Percentiles rank a stretch among this genome's conserved stretches.
These are phyloP conservation scores for Halcyon chelicuti DNA, from an alignment of 2,797 vertebrate species.

Conservation along the genomic window DNA sequence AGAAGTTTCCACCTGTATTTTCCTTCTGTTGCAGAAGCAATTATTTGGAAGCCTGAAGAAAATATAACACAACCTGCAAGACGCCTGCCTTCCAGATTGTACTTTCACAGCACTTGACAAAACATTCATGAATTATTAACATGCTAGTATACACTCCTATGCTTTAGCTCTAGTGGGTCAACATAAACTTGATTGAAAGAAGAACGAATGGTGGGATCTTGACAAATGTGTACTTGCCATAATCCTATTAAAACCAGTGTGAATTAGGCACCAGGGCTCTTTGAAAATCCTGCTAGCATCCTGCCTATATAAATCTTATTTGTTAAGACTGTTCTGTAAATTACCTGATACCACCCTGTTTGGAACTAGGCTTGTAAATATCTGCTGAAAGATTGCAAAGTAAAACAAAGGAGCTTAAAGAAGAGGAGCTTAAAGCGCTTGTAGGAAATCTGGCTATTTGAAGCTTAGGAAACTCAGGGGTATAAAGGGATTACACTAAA, in stretches of 20 bases:
- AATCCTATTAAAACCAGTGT: neutral
- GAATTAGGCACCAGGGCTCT: conserved; percentile 1
- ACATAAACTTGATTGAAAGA: neutral
- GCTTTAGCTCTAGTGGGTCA: neutral
- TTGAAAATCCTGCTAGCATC: conserved; percentile 6
- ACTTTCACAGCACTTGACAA: neutral
- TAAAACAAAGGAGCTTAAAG: neutral
- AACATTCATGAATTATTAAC: neutral
- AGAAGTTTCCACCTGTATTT: neutral
- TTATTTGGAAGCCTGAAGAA: conserved; percentile 31
- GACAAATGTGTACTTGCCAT: conserved; percentile 18
- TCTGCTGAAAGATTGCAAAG: neutral
- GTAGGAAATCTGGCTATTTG: conserved; percentile 6
- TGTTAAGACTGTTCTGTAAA: conserved; percentile 35
- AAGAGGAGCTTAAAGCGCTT: neutral
- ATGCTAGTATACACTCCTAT: neutral
- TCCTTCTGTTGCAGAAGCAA: neutral
- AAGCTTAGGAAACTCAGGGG: conserved; percentile 10
- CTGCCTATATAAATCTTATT: conserved; percentile 35
- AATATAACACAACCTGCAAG: neutral
- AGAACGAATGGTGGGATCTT: neutral
- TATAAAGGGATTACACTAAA: conserved; percentile 47
- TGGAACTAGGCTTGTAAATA: conserved; percentile 23
- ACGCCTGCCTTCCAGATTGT: neutral
- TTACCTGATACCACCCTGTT: neutral